Base-by-base conservation (phyloP, 2,888 invertebrate genomes). In the Nebria salina region DNA sequence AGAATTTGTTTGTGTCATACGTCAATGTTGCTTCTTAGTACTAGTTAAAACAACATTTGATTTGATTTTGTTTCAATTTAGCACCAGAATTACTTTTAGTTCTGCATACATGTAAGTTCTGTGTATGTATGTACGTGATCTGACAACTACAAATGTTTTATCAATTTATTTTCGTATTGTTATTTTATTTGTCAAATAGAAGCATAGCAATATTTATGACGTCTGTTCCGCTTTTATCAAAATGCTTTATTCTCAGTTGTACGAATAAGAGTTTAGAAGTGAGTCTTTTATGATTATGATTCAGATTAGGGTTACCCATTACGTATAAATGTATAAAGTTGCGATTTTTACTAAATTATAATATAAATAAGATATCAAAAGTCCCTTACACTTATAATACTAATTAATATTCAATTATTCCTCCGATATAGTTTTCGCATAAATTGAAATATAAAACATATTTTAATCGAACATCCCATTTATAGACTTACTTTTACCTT, bases 1-100 rank as follows among this genome's bases (percentile, higher is more conserved):
- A 26, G 66, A 75, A 41, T 25, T 75, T 65, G 64, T 75, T 64
- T 75, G 20, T 75, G 54, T 7, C 54, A 54, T 64, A 13, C 64
- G 26, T 72, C 34, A 74, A 8, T 75, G 9, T 43, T 54, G 43
- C 42, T 64, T 25, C 11, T 42, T 70, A 70, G n/a, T 2, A 2
- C n/a, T 2, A 9, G 8, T 20, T 20, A 75, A 75, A 54, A 64
- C 26, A 76, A 76, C 26, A 72, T 64, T 20, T 73, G 70, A 75
- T 75, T 54, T 74, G 72, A 80, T 75, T 75, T 80, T 80, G 65
- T 80, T 75, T 68, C 66, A 42, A 80, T 75, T 75, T 80, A 64
- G 75, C 73, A 75, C 73, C 70, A 75, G 80, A 80, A 75, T 75
- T 75, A 54, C 75, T 80, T 64, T 80, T 80, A 80, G 80, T 75